Percentiles rank a stretch among this genome's conserved stretches.
phyloP scores from a whole-genome alignment of 2,113 vertebrate species.

The Diphyllodes magnificus region DNA sequence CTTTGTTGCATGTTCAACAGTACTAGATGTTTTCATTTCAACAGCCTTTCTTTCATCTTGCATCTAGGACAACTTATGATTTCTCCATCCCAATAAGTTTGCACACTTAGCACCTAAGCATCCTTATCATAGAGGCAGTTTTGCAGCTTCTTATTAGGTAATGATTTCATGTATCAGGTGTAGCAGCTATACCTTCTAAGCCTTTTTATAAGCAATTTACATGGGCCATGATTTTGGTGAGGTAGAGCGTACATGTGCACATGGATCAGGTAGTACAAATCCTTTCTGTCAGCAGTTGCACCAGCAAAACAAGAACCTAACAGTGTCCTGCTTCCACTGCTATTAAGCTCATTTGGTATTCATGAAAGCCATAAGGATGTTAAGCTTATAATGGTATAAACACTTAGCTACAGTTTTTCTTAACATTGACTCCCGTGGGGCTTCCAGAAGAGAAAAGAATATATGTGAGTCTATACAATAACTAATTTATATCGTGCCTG shows the following conservation, averaged over 20 bases:
- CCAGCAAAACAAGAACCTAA: background rate
- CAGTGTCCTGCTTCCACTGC: background rate
- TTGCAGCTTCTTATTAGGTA: background rate
- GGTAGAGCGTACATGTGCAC: no score
- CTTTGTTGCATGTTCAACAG: background rate
- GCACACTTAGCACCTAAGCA: background rate
- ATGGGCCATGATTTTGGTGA: background rate
- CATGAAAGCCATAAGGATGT: background rate
- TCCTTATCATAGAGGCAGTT: background rate
- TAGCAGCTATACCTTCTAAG: background rate
- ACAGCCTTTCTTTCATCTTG: background rate
- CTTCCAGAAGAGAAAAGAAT: background rate
- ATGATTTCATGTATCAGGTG: background rate
- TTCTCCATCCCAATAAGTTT: background rate
- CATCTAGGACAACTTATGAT: background rate
- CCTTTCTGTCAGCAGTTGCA: background rate
- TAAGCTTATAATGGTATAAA: background rate
- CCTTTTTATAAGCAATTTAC: background rate
- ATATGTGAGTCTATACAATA: background rate
- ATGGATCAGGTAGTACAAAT: background rate
- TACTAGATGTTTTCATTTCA: background rate
- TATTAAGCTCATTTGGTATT: background rate
- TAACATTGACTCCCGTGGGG: background rate
- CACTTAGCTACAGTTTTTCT: background rate
- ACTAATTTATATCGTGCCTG: background rate